Conservation (phyloP, 2,888 invertebrate genomes). For the Himalopsyche anomala region DNA sequence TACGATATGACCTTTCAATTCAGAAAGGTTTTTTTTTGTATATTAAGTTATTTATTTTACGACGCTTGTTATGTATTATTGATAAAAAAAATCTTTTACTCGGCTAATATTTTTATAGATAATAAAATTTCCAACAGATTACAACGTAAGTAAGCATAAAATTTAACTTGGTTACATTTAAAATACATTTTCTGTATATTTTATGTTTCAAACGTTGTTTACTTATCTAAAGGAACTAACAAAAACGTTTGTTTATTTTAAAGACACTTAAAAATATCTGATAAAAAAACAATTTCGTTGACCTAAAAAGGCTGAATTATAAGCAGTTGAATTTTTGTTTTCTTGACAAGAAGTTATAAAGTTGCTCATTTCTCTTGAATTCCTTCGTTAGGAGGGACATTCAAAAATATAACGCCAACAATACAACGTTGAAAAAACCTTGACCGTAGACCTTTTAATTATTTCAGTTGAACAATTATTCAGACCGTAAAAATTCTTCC, state of each 20-base stretch:
- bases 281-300: slow-evolving; percentile 1
- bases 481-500: slow-evolving; percentile 50
- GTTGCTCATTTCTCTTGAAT: slow-evolving; percentile 5
- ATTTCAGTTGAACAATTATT: slow-evolving; percentile 24
- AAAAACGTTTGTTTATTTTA: slow-evolving; percentile 9
- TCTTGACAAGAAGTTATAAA: slow-evolving; percentile 17
- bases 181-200: too few species aligned
- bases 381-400: background rate
- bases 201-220: too few species aligned
- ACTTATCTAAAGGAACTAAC: background rate
- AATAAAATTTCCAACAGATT: too few species aligned
- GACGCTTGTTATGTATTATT: too few species aligned
- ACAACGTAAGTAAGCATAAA: too few species aligned
- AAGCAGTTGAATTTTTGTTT: slow-evolving; percentile 27
- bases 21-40: too few species aligned
- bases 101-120: too few species aligned
- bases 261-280: background rate
- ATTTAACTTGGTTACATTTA: too few species aligned
- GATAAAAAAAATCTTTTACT: too few species aligned
- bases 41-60: too few species aligned
- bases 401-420: slow-evolving; percentile 3
- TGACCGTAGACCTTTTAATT: slow-evolving; percentile 40
- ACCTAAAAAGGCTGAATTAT: slow-evolving; percentile 3
- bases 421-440: background rate
- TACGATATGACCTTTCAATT: too few species aligned